These are phyloP conservation scores for Watsonalla binaria DNA, from an alignment of 2,888 invertebrate genomes.

Conservation along the genomic window DNA sequence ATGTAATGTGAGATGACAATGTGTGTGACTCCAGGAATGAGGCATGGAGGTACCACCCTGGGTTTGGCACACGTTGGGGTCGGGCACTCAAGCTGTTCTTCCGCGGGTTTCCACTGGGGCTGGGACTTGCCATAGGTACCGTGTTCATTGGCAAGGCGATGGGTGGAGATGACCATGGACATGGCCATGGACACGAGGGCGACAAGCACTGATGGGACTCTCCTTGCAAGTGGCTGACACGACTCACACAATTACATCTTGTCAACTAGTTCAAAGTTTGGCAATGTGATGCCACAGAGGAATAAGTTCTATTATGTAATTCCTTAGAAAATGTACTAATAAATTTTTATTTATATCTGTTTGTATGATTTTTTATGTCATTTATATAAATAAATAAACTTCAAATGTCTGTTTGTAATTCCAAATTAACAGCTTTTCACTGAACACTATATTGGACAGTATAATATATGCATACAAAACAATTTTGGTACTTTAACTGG, in stretches of 20 bases:
- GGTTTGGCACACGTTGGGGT: conserved; percentile 74
- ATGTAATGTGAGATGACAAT: not conserved
- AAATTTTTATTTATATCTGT: not conserved
- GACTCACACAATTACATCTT: not conserved
- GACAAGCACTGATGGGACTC: conserved; percentile 13
- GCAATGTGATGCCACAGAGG: too few species aligned
- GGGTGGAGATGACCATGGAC: conserved; percentile 51
- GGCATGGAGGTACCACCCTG: conserved; percentile 87
- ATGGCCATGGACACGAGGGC: conserved; percentile 47
- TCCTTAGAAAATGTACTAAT: not conserved
- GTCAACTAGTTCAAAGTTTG: not conserved
- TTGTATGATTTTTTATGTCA: not conserved
- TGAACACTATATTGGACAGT: too few species aligned
- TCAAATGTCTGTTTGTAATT: too few species aligned
- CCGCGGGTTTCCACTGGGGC: conserved; percentile 83
- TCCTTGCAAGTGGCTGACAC: too few species aligned
- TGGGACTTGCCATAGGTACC: conserved; percentile 58
- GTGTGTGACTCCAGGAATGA: conserved; percentile 81
- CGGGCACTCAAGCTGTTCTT: conserved; percentile 71
- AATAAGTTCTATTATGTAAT: too few species aligned
- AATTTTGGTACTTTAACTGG: too few species aligned
- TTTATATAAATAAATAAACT: too few species aligned
- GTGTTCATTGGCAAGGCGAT: conserved; percentile 35
- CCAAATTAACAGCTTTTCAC: too few species aligned
- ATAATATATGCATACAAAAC: too few species aligned